Percentiles rank a stretch among this genome's conserved stretches.
Conservation (phyloP, 1,140 invertebrate genomes). For the Bombus superbus region DNA sequence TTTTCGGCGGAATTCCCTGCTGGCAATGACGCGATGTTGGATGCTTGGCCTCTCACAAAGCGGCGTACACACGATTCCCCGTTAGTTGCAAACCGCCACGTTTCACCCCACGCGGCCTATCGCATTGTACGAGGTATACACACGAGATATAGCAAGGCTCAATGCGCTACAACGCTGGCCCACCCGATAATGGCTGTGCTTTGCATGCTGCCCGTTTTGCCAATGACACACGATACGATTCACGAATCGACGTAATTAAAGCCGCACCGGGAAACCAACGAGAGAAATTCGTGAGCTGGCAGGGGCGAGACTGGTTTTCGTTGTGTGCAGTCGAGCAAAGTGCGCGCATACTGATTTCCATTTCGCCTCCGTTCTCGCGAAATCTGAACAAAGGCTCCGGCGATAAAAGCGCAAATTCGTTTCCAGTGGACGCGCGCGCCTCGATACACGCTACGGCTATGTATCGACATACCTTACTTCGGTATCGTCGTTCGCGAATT, state of each 20-base stretch:
- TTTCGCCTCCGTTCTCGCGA: neutral
- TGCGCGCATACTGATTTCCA: constrained; percentile 11
- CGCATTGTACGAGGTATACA: constrained; percentile 19
- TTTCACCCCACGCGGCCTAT: neutral
- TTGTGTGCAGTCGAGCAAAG: neutral
- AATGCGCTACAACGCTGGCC: constrained; percentile 12
- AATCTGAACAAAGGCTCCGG: constrained; percentile 3
- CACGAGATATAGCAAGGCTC: neutral
- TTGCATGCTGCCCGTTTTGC: constrained; percentile 58
- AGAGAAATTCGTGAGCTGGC: neutral
- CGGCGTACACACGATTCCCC: constrained; percentile 1
- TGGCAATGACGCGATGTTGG: constrained; percentile 36
- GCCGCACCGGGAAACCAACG: neutral
- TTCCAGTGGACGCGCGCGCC: neutral
- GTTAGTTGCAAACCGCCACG: neutral
- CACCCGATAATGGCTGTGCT: constrained; percentile 40
- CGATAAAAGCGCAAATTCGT: constrained; percentile 18
- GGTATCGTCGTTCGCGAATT: too few relatives aligned
- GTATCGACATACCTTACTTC: too few relatives aligned
- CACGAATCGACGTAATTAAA: constrained; percentile 68
- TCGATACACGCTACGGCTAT: neutral
- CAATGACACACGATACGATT: constrained; percentile 58
- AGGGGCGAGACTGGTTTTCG: neutral
- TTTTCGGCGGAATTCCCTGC: constrained; percentile 42
- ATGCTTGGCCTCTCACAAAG: constrained; percentile 47